A percentile compares a stretch with the other conserved stretches of the same genome.
Conservation (phyloP, 2,113 vertebrate species). For the Prionailurus bengalensis region DNA sequence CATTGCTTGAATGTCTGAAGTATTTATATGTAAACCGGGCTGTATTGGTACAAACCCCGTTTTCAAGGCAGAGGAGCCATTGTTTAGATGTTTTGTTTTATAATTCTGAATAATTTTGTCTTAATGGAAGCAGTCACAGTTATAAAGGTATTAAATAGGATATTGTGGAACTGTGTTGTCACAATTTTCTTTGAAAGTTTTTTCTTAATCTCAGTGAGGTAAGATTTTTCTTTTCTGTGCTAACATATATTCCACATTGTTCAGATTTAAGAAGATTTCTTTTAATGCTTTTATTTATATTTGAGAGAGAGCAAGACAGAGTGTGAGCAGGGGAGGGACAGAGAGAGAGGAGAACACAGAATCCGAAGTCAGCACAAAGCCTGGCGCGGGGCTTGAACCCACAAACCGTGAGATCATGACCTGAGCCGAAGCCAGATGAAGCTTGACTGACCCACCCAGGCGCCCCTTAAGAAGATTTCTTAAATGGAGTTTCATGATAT, state of each 20-base stretch:
- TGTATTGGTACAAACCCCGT: background rate
- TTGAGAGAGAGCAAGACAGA: too few species aligned
- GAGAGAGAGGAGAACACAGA: too few species aligned
- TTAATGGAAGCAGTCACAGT: background rate
- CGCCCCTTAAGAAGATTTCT: background rate
- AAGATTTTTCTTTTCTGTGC: background rate
- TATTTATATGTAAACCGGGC: background rate
- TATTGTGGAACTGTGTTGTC: background rate
- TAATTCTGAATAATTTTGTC: constrained; percentile 16
- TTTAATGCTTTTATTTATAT: too few species aligned
- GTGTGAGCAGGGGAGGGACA: too few species aligned
- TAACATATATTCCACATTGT: background rate
- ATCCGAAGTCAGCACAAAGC: too few species aligned
- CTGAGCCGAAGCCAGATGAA: too few species aligned
- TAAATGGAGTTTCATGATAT: background rate
- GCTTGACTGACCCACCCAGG: too few species aligned
- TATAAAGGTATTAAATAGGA: background rate
- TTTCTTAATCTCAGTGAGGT: background rate
- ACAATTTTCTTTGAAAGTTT: constrained; percentile 26
- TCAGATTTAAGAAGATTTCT: background rate
- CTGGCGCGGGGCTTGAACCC: too few species aligned
- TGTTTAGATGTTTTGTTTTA: background rate
- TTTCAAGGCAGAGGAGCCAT: background rate
- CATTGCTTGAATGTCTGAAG: background rate
- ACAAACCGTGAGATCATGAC: too few species aligned